phyloP scores from a whole-genome alignment of 1,140 invertebrate genomes.

The Antheraea pernyi region DNA sequence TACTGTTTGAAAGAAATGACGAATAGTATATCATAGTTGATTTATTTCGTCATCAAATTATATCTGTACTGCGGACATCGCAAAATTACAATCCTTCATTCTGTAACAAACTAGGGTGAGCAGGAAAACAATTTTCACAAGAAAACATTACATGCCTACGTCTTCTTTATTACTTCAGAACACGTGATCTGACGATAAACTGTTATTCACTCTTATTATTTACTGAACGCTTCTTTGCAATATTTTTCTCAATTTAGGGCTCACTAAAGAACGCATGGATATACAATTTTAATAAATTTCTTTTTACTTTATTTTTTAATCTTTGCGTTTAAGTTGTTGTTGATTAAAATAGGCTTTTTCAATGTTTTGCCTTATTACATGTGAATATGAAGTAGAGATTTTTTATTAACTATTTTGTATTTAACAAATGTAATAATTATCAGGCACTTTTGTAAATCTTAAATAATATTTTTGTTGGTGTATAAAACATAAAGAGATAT shows the following conservation, averaged over 20 bases:
- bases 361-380: too few species aligned
- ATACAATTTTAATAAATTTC: too few species aligned
- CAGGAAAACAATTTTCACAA: slow-evolving; percentile 65
- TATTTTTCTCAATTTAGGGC: slow-evolving; percentile 47
- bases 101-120: slow-evolving; percentile 45
- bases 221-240: slow-evolving; percentile 43
- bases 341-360: too few species aligned
- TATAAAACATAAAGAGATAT: too few species aligned
- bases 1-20: not conserved
- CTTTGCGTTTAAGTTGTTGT: too few species aligned
- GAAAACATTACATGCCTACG: slow-evolving; percentile 63
- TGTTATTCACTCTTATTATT: slow-evolving; percentile 72
- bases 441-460: too few species aligned
- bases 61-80: slow-evolving; percentile 9
- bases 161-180: slow-evolving; percentile 66
- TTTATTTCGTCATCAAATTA: not conserved
- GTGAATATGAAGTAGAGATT: too few species aligned
- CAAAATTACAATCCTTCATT: slow-evolving; percentile 58
- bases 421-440: too few species aligned
- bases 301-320: too few species aligned
- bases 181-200: slow-evolving; percentile 75
- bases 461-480: too few species aligned
- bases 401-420: too few species aligned
- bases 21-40: not conserved
- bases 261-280: not conserved